Base-by-base conservation (phyloP, 1,140 invertebrate genomes). In the Lycorma delicatula region DNA sequence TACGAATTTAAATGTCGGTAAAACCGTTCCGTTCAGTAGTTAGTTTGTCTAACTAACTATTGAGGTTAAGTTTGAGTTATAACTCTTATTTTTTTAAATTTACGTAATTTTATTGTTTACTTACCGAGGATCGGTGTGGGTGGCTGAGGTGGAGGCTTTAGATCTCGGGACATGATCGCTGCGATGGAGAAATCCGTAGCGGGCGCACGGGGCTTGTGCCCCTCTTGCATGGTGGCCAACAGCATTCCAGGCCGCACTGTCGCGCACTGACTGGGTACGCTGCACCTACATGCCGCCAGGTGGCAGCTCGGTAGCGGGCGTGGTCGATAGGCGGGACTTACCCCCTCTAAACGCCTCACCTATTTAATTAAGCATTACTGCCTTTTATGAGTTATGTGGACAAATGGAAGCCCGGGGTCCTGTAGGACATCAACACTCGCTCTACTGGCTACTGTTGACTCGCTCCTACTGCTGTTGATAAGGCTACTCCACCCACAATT, bases 321-420 rank as follows among this genome's bases (percentile, higher is more conserved):
- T 16, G 13, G 16, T 22, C 41, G 6, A 18, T 16, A 22, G 41
- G 41, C 41, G 41, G 41, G 23, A 22, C 41, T 22, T 44, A 7
- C 16, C 41, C 41, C 41, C 41, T 20, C 41, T 22, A 44, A 16
- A 3, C 5, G 11, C 5, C 41, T 3, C 1, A 16, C 6, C 41
- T 44, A 44, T 44, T 44, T 44, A 44, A 44, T 44, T 44, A 44
- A 22, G 41, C 41, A 44, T 44, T 38, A 38, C 36, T 38, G 36
- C 13, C 36, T 18, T 38, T 38, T 44, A 20, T 20, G 18, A 22
- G 23, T 44, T 44, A 44, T 44, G 41, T 44, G 41, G 41, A 44
- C 41, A 44, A 44, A 44, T 44, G 41, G 41, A 44, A 44, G 41
- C 16, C 41, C 41, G 41, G 16, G 1, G 41, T 44, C 41, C 7